Conservation (phyloP, 1,140 invertebrate genomes). For the Euschistus heros region DNA sequence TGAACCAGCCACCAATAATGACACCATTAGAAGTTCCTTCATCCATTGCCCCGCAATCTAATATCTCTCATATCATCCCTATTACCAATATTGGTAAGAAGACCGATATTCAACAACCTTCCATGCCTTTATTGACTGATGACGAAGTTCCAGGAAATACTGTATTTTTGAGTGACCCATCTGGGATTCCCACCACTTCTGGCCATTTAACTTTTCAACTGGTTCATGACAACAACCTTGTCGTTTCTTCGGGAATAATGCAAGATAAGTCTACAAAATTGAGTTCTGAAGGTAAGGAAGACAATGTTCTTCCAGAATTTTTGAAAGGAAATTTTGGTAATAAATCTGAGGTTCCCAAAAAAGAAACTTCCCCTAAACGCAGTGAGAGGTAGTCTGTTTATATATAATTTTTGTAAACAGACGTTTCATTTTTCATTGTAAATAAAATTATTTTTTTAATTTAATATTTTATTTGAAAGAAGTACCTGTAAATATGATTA, state of each 20-base stretch:
- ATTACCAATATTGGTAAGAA: neutral
- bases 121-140: neutral
- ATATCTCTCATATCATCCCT: neutral
- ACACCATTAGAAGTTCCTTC: slow-evolving; percentile 57
- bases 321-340: neutral
- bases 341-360: neutral
- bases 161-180: neutral
- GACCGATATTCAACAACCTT: neutral
- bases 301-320: slow-evolving; percentile 10
- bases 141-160: neutral
- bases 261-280: neutral
- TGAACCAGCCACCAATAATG: slow-evolving; percentile 69
- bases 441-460: neutral
- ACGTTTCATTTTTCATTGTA: neutral
- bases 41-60: neutral
- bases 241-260: neutral
- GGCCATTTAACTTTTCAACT: neutral
- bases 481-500: neutral
- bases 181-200: neutral
- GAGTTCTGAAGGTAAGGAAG: neutral
- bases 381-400: slow-evolving; percentile 1
- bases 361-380: neutral
- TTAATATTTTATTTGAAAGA: slow-evolving; percentile 4
- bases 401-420: neutral
- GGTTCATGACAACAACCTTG: neutral